phyloP scores from a whole-genome alignment of 2,797 vertebrate species.

The Falco naumanni region DNA sequence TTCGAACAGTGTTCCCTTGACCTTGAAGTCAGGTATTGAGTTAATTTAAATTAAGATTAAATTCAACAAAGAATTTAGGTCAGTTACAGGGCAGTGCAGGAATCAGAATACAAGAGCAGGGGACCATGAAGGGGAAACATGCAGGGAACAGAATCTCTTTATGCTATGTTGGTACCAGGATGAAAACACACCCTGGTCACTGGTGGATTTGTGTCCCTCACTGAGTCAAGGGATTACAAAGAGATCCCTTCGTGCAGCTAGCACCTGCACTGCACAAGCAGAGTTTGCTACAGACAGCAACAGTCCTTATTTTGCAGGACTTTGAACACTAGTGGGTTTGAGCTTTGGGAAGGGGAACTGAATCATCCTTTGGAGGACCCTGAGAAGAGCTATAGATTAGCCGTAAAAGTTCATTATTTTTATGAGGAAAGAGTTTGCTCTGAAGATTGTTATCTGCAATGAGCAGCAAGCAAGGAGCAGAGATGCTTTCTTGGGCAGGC shows the following conservation, averaged over 20 bases:
- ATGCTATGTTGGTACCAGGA: not conserved
- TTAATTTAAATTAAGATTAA: constrained; percentile 10
- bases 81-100: not conserved
- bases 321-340: not conserved
- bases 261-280: not conserved
- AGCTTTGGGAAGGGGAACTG: not conserved
- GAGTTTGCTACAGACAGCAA: not conserved
- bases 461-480: not conserved
- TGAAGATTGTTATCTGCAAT: not conserved
- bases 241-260: not conserved
- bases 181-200: not conserved
- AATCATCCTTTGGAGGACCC: not conserved
- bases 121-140: not conserved
- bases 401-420: not conserved
- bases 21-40: not conserved
- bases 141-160: not conserved
- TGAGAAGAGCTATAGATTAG: not conserved
- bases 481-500: not conserved
- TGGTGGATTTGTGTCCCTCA: not conserved
- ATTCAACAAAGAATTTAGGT: not conserved
- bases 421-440: not conserved
- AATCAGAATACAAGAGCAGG: not conserved
- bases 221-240: not conserved
- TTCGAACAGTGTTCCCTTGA: not conserved
- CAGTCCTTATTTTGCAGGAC: not conserved